Percentiles rank a stretch among this genome's conserved stretches.
Conservation (phyloP, 2,888 invertebrate species). For the Elmis aenea region DNA sequence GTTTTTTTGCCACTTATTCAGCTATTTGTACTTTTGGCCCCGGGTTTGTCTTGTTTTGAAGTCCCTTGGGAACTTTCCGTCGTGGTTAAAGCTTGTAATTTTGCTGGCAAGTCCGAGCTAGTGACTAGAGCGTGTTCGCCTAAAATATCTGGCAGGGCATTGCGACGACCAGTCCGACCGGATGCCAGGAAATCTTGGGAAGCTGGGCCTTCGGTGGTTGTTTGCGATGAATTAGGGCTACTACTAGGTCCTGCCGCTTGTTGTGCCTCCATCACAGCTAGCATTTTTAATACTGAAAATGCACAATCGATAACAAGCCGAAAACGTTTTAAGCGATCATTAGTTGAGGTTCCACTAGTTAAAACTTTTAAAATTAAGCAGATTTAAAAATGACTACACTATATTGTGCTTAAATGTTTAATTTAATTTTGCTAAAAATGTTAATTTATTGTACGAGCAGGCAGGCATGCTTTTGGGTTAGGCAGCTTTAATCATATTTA, state of each 20-base stretch:
- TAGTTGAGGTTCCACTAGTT: too few relatives aligned
- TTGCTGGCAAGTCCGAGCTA: constrained; percentile 72
- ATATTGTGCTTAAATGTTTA: too few relatives aligned
- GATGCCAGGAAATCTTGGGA: constrained; percentile 70
- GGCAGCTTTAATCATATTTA: too few relatives aligned
- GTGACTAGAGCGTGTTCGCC: constrained; percentile 67
- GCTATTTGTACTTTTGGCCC: constrained; percentile 30
- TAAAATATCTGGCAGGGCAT: constrained; percentile 81
- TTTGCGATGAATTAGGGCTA: constrained; percentile 22
- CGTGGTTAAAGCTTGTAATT: constrained; percentile 66
- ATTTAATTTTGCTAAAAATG: too few relatives aligned
- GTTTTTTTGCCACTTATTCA: too few relatives aligned
- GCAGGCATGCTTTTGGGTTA: constrained; percentile 14
- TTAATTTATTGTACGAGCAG: too few relatives aligned
- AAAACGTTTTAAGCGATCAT: too few relatives aligned
- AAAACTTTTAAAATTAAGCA: too few relatives aligned
- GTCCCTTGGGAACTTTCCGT: constrained; percentile 45
- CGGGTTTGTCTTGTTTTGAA: constrained; percentile 22
- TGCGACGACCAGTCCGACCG: constrained; percentile 80
- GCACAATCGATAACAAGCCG: too few relatives aligned
- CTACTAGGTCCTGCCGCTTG: constrained; percentile 32
- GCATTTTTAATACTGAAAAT: constrained; percentile 44
- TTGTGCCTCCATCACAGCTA: constrained; percentile 45
- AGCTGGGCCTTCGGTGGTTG: constrained; percentile 26
- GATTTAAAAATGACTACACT: too few relatives aligned